Conservation (phyloP, 2,113 vertebrate species). For the Shinisaurus crocodilurus region DNA sequence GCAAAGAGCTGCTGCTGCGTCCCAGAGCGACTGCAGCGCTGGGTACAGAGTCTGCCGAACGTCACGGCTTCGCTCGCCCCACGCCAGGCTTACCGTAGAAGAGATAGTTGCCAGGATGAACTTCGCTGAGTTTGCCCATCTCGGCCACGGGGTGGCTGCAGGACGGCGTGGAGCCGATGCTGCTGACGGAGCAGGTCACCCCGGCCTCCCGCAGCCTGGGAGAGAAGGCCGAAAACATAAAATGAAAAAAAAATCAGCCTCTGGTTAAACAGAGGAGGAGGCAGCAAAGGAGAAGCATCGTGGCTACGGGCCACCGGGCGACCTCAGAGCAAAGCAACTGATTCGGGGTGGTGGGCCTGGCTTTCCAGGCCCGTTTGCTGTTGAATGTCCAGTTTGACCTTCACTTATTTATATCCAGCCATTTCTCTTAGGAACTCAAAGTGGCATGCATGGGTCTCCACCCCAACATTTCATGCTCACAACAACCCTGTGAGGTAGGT, state of each 20-base stretch:
- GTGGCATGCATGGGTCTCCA: too few species aligned
- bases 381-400: too few species aligned
- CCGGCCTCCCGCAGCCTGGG: conserved; percentile 78
- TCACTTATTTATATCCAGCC: too few species aligned
- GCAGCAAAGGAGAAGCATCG: too few species aligned
- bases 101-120: conserved; percentile 87
- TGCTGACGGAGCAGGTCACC: conserved; percentile 77
- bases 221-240: fast-evolving
- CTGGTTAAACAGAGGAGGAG: too few species aligned
- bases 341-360: too few species aligned
- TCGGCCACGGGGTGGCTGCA: conserved; percentile 84
- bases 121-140: conserved; percentile 83
- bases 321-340: too few species aligned
- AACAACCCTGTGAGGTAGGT: too few species aligned
- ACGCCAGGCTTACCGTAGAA: conserved; percentile 79
- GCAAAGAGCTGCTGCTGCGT: background rate
- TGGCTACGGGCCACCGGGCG: background rate
- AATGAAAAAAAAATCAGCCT: background rate
- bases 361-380: too few species aligned
- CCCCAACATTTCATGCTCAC: too few species aligned
- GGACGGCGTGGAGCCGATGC: conserved; percentile 88
- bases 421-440: too few species aligned
- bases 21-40: too few species aligned
- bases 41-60: fast-evolving
- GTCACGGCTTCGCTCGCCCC: fast-evolving